Percentiles rank a stretch among this genome's conserved stretches.
Evolutionary conservation across 2,113 vertebrate species (phyloP).

Genomic region (Mesocricetus auratus): DNA sequence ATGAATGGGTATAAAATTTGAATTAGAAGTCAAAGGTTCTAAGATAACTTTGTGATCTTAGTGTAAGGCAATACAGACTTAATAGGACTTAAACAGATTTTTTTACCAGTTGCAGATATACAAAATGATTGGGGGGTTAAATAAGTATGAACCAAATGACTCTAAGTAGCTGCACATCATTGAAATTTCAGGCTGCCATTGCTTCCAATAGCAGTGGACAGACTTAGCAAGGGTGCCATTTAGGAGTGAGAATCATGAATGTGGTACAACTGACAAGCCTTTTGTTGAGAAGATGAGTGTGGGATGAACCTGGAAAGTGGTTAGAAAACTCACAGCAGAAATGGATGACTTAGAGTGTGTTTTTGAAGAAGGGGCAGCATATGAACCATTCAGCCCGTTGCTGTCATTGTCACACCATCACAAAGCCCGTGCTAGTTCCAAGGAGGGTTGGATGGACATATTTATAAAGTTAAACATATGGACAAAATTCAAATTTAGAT

Average conservation of each 20-base stretch:
- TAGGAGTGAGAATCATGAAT: background rate
- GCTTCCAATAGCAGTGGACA: background rate
- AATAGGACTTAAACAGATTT: background rate
- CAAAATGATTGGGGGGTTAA: background rate
- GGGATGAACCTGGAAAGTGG: background rate
- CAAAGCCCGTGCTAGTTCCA: background rate
- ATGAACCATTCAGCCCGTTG: background rate
- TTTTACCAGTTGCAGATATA: background rate
- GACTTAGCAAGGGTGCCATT: background rate
- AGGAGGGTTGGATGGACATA: background rate
- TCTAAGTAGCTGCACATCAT: background rate
- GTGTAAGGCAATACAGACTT: background rate
- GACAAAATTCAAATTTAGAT: background rate
- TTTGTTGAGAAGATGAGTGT: background rate
- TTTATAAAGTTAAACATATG: background rate
- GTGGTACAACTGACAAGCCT: background rate
- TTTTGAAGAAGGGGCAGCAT: background rate
- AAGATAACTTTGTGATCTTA: background rate
- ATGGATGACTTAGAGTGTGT: background rate
- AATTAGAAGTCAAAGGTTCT: constrained; percentile 7
- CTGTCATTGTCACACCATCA: background rate
- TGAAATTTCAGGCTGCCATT: background rate
- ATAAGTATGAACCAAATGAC: background rate
- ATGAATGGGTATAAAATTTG: background rate
- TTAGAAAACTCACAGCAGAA: background rate